Base-by-base conservation (phyloP, 2,797 vertebrate species). In the Pangasius djambal region DNA sequence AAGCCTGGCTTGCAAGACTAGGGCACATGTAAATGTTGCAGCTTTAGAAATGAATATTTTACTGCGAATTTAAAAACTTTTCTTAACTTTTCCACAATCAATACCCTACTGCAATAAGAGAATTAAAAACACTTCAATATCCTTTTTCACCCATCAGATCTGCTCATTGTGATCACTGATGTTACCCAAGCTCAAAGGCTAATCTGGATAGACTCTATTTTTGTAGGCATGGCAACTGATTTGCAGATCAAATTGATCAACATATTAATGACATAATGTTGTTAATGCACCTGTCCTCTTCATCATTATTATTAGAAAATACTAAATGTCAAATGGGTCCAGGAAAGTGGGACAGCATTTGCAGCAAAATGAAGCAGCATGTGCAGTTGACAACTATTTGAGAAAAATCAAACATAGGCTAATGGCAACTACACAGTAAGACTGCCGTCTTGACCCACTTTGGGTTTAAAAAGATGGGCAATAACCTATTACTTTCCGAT, bases 401-500 rank as follows among this genome's bases (percentile, higher is more conserved):
- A 55, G 72, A 55, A 65, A 34, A 69, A 20, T 82, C 82, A 57
- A 70, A 67, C 59, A 86, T 10, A 55, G 50, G 52, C 31, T 67
- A 87, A 85, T 70, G 37, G 84, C 52, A 50, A 63, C 20, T 52
- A 40, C 59, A 67, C n/a, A 61, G 69, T 31, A 72, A 70, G 74
- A 55, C 77, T 75, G 55, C 37, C 83, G 81, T 77, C 78, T 87
- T 89, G 78, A 87, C 78, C 88, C 85, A 87, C 69, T 86, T 86
- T 83, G 55, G 52, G 74, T 55, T 82, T 87, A 83, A 87, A 87
- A 89, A 84, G 52, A 85, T 69, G 40, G 72, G 37, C 88, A 86
- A 55, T 34, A 86, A 86, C 52, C 88, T 10, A 87, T 78, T 85
- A 81, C 89, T 37, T 67, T 61, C 72, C 20, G 16, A 87, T 65